Conservation (phyloP, 1,140 invertebrate species). For the Cephus cinctus region DNA sequence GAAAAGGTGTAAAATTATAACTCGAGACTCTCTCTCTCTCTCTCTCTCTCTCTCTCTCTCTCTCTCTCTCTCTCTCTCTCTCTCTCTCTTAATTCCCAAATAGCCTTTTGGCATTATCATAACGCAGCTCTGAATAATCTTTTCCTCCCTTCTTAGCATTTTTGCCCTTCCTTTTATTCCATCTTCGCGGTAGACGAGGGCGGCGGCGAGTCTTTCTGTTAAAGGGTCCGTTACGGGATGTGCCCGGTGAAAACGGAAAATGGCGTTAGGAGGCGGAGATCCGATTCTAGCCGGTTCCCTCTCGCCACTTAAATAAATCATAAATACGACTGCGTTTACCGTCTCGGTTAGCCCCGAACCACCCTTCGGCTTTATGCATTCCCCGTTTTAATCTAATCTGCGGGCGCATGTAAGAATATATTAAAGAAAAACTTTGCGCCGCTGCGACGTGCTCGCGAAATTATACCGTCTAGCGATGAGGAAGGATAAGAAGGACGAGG, state of each 20-base stretch:
- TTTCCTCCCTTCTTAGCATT: not conserved
- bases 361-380: conserved; percentile 40
- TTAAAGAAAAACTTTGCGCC: conserved; percentile 52
- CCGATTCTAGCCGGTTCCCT: conserved; percentile 18
- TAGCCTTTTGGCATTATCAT: no score
- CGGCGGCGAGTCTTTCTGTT: not conserved
- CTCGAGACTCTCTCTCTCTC: conserved; percentile 13
- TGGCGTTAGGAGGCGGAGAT: conserved; percentile 2
- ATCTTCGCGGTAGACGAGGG: no score
- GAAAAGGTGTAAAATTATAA: no score
- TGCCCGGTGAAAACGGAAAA: conserved; percentile 1
- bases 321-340: conserved; percentile 46
- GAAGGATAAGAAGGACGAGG: conserved; percentile 16
- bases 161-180: not conserved
- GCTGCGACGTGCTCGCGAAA: conserved; percentile 37
- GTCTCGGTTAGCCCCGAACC: conserved; percentile 22
- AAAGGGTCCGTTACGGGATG: conserved; percentile 4
- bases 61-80: conserved; percentile 22
- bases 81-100: conserved; percentile 20
- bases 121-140: conserved; percentile 3
- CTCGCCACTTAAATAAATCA: conserved; percentile 49
- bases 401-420: conserved; percentile 54
- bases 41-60: conserved; percentile 12
- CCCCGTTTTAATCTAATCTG: conserved; percentile 55
- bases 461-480: conserved; percentile 36